These are phyloP conservation scores for Amphiura filiformis DNA, from an alignment of 35 echinoderm and acorn worm genomes.

Conservation along the genomic window DNA sequence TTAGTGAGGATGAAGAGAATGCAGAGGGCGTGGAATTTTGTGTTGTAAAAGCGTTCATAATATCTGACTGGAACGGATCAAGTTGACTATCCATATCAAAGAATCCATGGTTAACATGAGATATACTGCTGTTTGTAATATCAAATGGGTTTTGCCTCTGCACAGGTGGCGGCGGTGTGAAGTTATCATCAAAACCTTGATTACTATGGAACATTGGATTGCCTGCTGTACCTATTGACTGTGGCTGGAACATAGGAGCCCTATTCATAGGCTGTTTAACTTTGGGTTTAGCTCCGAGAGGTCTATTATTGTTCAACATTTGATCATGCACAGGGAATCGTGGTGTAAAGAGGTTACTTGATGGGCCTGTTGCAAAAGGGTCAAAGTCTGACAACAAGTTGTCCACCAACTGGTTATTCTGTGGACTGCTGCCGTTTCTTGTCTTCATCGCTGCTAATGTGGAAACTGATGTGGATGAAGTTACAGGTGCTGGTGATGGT, in stretches of 20 bases:
- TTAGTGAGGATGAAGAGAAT: neutral
- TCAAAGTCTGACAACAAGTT: slow-evolving; percentile 83
- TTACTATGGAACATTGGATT: slow-evolving; percentile 69
- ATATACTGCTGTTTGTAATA: slow-evolving; percentile 15
- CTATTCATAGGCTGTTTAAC: slow-evolving; percentile 27
- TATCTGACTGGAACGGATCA: slow-evolving; percentile 7
- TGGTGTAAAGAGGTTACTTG: neutral
- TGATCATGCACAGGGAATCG: slow-evolving; percentile 39
- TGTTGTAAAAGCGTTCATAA: slow-evolving; percentile 30
- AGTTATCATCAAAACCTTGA: slow-evolving; percentile 23
- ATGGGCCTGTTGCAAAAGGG: slow-evolving; percentile 44
- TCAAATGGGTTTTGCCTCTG: slow-evolving; percentile 32
- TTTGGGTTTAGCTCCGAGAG: slow-evolving; percentile 79
- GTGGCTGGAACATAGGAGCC: neutral
- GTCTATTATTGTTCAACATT: slow-evolving; percentile 28
- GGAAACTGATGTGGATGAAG: neutral
- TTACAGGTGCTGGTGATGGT: neutral
- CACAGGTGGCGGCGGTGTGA: neutral
- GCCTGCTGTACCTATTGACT: slow-evolving; percentile 19
- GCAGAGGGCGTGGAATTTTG: neutral
- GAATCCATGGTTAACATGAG: slow-evolving; percentile 61
- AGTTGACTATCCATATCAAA: slow-evolving; percentile 14
- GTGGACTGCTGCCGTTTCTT: neutral
- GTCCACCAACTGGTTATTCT: slow-evolving; percentile 3
- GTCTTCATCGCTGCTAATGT: too few relatives aligned